Evolutionary conservation across 2,797 vertebrate genomes (phyloP), one percentile per base, ranked within the genome.

Genomic region (Chrosomus eos): DNA sequence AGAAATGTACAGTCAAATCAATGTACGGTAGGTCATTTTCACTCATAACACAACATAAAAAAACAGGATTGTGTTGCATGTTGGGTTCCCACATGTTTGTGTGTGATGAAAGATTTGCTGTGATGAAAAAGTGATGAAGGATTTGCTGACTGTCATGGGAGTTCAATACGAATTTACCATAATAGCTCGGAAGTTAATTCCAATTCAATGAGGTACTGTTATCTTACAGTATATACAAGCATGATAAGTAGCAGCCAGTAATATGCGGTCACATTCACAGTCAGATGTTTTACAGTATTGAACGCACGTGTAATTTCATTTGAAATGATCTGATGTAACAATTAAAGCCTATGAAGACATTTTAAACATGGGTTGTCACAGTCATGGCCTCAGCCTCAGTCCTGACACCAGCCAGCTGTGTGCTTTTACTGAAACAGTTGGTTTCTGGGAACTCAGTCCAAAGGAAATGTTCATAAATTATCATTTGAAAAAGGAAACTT

Each of bases 291-390:
- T 73, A 62, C 53, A 45, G 19, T 18, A 73, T 73, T 73, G 36
- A 74, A 74, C 81, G 13, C 40, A 64, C 3, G n/a, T 58, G 18
- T 71, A 43, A 81, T 81, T 70, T 43, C 10, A 58, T 60, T 81
- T 23, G 71, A 40, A 72, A 23, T 51, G 19, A 72, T 58, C 40
- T 60, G 68, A 72, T 81, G 21, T 43, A 75, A 83, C 74, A 64
- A 66, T 75, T 31, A 83, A 75, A 66, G 43, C 31, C 70, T 67
- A 19, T 51, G 31, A 82, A 74, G 71, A 51, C 58, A 38, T 66
- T 73, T 53, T 67, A 83, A 75, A 75, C 10, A 83, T 40, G 14
- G 68, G 80, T 71, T 72, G 55, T 72, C 9, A 31, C n/a, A 72
- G 43, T 53, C 48, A 80, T 62, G 31, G 58, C 71, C 58, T 64